Evolutionary conservation across 2,113 vertebrate species (phyloP), one percentile per base, ranked within the genome.

Genomic region (Prionailurus viverrinus): DNA sequence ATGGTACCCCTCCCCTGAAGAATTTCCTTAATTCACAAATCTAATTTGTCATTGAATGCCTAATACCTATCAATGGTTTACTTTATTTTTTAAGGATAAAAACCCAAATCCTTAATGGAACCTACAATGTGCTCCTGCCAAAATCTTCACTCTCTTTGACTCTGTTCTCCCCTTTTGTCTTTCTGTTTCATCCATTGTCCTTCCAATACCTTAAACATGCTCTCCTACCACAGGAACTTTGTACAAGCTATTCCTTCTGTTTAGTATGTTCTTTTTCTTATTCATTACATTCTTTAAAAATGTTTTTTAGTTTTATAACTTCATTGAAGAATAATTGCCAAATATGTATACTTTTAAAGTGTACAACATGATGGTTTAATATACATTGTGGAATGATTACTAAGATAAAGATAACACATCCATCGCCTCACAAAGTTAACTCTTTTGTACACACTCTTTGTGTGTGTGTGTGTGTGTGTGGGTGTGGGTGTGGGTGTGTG

Each of bases 11-110:
- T 61, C 58, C 7, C 58, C 58, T 61, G 45, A 89, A 19, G 14
- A 25, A 45, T 79, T 83, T 91, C 61, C 71, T 96, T 61, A 74
- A 84, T 19, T 82, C n/a, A 65, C 51, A 95, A 73, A 79, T 51
- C 55, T 14, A 78, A 51, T 73, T 51, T 78, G 27, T 92, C 61
- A 89, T 29, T 51, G 13, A 74, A 89, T 89, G 12, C 23, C 15
- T 78, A 66, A 71, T 21, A 91, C 18, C 3, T 76, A 63, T 63
- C 48, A 91, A 74, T 66, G 33, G 41, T 29, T 73, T 95, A 61
- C 15, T 33, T 92, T 91, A 71, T 33, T 86, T 94, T 86, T 76
- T 29, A 86, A 85, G 6, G 7, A 92, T 66, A 51, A 95, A 90
- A 48, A 66, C 16, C 10, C 66, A 85, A 91, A 58, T 11, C 41